A percentile compares a stretch with the other conserved stretches of the same genome.
phyloP scores from a whole-genome alignment of 1,140 invertebrate genomes.

The Leptonema lineaticorne region DNA sequence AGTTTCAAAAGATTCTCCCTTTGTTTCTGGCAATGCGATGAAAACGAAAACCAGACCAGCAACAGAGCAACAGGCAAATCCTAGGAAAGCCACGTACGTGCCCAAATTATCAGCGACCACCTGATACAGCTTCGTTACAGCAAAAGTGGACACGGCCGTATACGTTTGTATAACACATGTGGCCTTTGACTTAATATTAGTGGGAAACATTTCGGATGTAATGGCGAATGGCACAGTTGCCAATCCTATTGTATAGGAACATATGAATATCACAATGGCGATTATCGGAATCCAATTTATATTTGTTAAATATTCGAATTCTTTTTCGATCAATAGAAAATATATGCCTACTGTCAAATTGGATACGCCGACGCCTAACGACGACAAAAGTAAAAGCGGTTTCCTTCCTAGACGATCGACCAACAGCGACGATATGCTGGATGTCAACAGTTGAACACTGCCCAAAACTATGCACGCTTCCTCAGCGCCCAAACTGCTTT shows the following conservation, averaged over 20 bases:
- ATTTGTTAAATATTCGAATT: constrained; percentile 46
- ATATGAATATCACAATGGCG: constrained; percentile 69
- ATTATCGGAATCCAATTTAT: constrained; percentile 64
- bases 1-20: constrained; percentile 70
- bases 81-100: constrained; percentile 69
- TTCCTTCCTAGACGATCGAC: constrained; percentile 73
- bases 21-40: constrained; percentile 75
- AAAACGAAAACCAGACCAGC: constrained; percentile 65
- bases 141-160: constrained; percentile 60
- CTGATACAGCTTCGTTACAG: constrained; percentile 73
- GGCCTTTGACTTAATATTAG: constrained; percentile 69
- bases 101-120: constrained; percentile 63
- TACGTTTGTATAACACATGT: constrained; percentile 57
- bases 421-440: constrained; percentile 62
- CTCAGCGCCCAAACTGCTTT: constrained; percentile 54
- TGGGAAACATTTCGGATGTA: constrained; percentile 73
- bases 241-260: constrained; percentile 70
- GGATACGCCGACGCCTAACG: constrained; percentile 56
- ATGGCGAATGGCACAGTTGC: constrained; percentile 71
- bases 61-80: constrained; percentile 69
- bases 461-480: constrained; percentile 67
- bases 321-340: constrained; percentile 58
- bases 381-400: constrained; percentile 65
- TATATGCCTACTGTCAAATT: constrained; percentile 62
- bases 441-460: constrained; percentile 65